A percentile compares a stretch with the other conserved stretches of the same genome.
phyloP scores from a whole-genome alignment of 2,888 invertebrate genomes.

The Notodonta dromedarius region DNA sequence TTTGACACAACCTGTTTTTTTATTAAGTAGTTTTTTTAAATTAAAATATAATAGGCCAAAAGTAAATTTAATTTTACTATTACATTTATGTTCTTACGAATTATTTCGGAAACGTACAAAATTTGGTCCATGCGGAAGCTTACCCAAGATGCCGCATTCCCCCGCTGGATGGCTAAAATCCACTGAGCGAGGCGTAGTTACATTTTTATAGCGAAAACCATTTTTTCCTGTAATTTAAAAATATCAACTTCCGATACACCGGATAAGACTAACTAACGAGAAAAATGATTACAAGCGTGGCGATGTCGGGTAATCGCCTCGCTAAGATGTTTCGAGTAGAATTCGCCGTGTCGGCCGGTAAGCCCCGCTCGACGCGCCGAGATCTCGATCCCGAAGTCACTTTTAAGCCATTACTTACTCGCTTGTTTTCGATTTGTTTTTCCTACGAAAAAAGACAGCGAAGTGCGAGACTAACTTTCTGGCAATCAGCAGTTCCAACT shows the following conservation, averaged over 20 bases:
- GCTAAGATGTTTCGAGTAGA: conserved; percentile 46
- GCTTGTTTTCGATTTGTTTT: conserved; percentile 80
- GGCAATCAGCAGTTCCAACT: conserved; percentile 81
- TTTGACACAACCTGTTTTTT: background rate
- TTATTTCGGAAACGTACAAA: no score
- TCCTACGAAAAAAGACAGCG: conserved; percentile 70
- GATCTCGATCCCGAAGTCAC: conserved; percentile 67
- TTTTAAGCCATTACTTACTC: conserved; percentile 79
- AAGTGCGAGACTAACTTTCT: conserved; percentile 77
- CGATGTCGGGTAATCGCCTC: conserved; percentile 45
- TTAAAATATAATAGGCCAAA: no score
- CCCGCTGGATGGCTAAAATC: no score
- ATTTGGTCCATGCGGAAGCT: no score
- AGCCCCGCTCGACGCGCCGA: conserved; percentile 42
- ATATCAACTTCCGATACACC: conserved; percentile 17
- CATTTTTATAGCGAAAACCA: background rate
- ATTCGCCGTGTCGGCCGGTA: conserved; percentile 30
- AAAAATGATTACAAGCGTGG: conserved; percentile 51
- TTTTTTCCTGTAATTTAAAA: conserved; percentile 4
- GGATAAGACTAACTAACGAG: conserved; percentile 29
- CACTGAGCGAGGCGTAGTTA: background rate
- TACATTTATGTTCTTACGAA: no score
- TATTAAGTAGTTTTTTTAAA: no score
- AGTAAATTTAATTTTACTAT: no score
- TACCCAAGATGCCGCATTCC: no score